Evolutionary conservation across 2,797 vertebrate species (phyloP).

Genomic region (Neomorphus geoffroyi): DNA sequence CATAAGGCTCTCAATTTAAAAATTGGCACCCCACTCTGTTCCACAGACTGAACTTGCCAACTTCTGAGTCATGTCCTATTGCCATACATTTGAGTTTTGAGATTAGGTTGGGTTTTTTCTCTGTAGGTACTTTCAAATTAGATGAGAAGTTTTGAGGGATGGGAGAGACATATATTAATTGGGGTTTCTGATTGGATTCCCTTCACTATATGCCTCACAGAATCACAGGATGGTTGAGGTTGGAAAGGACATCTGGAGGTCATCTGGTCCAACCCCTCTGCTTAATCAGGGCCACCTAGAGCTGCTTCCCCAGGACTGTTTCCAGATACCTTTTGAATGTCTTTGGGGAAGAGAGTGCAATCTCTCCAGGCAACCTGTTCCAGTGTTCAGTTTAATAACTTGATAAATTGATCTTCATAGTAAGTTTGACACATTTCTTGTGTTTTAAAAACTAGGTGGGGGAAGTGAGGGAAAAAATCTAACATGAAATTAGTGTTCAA

Average conservation of each 20-base stretch:
- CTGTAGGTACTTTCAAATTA: neutral
- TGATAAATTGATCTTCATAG: neutral
- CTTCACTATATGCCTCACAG: neutral
- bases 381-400: neutral
- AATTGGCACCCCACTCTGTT: neutral
- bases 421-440: neutral
- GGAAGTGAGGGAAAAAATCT: neutral
- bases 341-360: neutral
- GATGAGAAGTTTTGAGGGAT: neutral
- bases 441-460: neutral
- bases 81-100: neutral
- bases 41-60: neutral
- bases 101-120: neutral
- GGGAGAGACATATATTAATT: neutral
- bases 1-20: neutral
- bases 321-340: neutral
- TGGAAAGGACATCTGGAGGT: neutral
- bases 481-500: neutral
- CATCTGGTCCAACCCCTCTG: neutral
- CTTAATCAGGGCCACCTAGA: neutral
- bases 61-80: neutral
- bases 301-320: neutral
- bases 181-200: neutral
- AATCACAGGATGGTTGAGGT: neutral
- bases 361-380: neutral